These are phyloP conservation scores for Brachionichthys hirsutus DNA, from an alignment of 2,113 vertebrate species.

Conservation along the genomic window DNA sequence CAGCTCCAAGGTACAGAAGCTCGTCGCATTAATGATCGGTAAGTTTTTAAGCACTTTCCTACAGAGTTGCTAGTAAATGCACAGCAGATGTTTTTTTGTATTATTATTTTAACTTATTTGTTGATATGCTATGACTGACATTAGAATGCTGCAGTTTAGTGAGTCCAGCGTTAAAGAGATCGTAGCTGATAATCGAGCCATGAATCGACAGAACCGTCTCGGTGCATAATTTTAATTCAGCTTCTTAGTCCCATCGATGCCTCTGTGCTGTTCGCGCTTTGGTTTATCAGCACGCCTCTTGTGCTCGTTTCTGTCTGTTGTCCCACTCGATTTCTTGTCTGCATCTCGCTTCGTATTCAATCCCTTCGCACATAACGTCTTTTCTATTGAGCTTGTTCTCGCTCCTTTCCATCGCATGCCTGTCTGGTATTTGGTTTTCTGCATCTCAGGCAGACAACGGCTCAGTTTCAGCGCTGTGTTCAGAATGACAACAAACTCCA, in stretches of 20 bases:
- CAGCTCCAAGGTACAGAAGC: conserved; percentile 98
- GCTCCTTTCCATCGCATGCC: conserved; percentile 45
- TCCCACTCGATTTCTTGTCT: conserved; percentile 33
- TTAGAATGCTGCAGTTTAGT: not conserved
- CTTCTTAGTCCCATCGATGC: conserved; percentile 54
- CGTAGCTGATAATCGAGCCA: no score
- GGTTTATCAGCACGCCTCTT: conserved; percentile 12
- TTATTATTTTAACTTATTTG: not conserved
- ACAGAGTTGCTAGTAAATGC: conserved; percentile 30
- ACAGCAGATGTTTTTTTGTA: not conserved
- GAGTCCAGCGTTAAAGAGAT: no score
- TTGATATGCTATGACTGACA: no score
- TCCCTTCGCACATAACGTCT: conserved; percentile 46
- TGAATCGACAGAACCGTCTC: conserved; percentile 27
- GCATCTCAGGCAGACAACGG: conserved; percentile 57
- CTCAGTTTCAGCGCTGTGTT: conserved; percentile 65
- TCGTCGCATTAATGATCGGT: conserved; percentile 95
- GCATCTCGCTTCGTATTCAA: conserved; percentile 33
- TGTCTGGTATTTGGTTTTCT: conserved; percentile 59
- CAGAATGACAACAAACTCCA: conserved; percentile 72
- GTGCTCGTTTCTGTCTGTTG: conserved; percentile 19
- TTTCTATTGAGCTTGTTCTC: conserved; percentile 46
- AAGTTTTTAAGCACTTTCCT: conserved; percentile 51
- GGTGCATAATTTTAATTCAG: conserved; percentile 83
- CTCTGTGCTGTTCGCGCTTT: conserved; percentile 37